Conservation (phyloP, 2,888 invertebrate genomes). For the Capitulum mitella region DNA sequence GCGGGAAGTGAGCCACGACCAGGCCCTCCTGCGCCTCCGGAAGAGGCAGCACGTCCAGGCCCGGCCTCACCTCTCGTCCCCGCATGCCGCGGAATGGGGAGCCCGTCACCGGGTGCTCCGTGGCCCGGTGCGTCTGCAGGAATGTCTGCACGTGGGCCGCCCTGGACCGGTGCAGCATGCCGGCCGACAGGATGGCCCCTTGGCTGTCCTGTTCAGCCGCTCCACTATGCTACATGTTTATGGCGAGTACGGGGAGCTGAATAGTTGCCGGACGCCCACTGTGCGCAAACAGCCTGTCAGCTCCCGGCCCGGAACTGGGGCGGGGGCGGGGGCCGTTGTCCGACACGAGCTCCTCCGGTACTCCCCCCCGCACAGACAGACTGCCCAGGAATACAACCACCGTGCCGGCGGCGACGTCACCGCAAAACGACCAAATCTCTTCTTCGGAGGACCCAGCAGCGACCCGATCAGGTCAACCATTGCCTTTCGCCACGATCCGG, state of each 20-base stretch:
- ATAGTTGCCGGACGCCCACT: neutral
- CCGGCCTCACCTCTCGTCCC: neutral
- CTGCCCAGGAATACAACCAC: neutral
- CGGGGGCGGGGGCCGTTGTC: too few species aligned
- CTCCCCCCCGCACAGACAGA: neutral
- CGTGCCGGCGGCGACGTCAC: neutral
- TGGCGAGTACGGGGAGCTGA: neutral
- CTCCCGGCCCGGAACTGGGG: neutral
- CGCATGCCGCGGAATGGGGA: neutral
- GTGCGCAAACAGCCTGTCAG: neutral
- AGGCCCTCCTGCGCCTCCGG: too few species aligned
- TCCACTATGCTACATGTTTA: neutral
- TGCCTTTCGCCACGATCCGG: neutral
- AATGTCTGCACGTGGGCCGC: too few species aligned
- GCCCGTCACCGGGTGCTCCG: neutral
- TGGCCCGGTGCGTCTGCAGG: neutral
- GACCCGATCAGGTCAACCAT: neutral
- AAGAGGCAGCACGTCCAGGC: neutral
- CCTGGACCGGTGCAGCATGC: too few species aligned
- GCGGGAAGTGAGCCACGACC: too few species aligned
- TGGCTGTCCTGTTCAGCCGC: neutral
- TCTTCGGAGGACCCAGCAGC: neutral
- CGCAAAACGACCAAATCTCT: neutral
- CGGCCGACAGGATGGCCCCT: too few species aligned
- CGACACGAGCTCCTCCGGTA: neutral